phyloP scores from a whole-genome alignment of 2,888 invertebrate genomes.

The Allolobophora icterica region DNA sequence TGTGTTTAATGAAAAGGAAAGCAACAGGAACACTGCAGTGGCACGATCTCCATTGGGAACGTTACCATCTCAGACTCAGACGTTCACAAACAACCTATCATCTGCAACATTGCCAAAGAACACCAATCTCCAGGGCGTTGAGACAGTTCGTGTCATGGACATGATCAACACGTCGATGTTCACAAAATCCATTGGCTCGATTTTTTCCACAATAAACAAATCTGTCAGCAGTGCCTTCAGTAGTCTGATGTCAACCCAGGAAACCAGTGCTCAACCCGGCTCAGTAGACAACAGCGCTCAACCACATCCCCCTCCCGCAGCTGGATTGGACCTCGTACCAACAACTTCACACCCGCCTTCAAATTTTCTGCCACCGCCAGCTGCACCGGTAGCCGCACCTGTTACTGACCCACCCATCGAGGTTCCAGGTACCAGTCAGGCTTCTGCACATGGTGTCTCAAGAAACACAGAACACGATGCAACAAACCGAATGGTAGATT shows the following conservation, averaged over 20 bases:
- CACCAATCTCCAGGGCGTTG: constrained; percentile 32
- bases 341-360: constrained; percentile 1
- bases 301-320: not conserved
- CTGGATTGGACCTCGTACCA: constrained; percentile 6
- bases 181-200: constrained; percentile 45
- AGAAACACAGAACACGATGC: not conserved
- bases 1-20: not conserved
- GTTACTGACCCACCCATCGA: not conserved
- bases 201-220: constrained; percentile 48
- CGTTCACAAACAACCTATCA: constrained; percentile 36
- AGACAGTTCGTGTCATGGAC: constrained; percentile 79
- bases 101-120: constrained; percentile 25
- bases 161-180: constrained; percentile 59
- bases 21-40: not conserved
- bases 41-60: constrained; percentile 12
- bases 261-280: not conserved
- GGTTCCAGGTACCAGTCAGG: not conserved
- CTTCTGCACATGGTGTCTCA: not conserved
- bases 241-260: constrained; percentile 44
- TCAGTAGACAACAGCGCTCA: constrained; percentile 4
- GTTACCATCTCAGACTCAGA: constrained; percentile 29
- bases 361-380: constrained; percentile 9
- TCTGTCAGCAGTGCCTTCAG: constrained; percentile 49
- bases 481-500: not conserved
- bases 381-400: not conserved